Evolutionary conservation across 2,797 vertebrate genomes (phyloP), one percentile per base, ranked within the genome.

Genomic region (Menidia menidia): DNA sequence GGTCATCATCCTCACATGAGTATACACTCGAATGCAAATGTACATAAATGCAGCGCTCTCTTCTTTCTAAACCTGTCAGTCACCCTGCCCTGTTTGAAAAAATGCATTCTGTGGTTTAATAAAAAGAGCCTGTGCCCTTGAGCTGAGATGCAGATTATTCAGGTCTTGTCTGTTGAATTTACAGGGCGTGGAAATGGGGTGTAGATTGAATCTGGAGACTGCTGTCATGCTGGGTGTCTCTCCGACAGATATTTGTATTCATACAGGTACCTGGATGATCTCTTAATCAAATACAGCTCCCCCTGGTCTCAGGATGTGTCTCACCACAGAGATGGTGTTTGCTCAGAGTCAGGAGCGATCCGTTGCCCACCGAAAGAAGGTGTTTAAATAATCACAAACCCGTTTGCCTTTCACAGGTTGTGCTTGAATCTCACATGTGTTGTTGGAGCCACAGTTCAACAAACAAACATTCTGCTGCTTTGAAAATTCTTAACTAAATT

Each of bases 211-310:
- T 85, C 74, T 68, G 77, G 32, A 31, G 57, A 60, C 69, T 7
- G 19, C 79, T 80, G 84, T 84, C 83, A 68, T 15, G 58, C 77
- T 56, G 72, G 56, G 71, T 65, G 73, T 80, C 79, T 78, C 67
- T 71, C 60, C 73, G 75, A 63, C 42, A 4, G 66, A 44, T 73
- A 82, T 91, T 88, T 85, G 86, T 89, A 88, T 91, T 90, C 87
- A 85, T 62, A 53, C 75, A 58, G 83, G 75, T 68, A 64, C 77
- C 71, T 63, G 79, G 56, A 71, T 80, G 78, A 86, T 87, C 87
- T 85, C 84, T 84, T 89, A 75, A 84, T 91, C 84, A 88, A 89
- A 89, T 78, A 87, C 53, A 44, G 57, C 82, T 89, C 84, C 77
- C 79, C 80, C 78, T 78, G 76, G 81, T 83, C 68, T 73, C 55